Conservation (phyloP, 2,797 vertebrate genomes). For the Acropternis orthonyx region DNA sequence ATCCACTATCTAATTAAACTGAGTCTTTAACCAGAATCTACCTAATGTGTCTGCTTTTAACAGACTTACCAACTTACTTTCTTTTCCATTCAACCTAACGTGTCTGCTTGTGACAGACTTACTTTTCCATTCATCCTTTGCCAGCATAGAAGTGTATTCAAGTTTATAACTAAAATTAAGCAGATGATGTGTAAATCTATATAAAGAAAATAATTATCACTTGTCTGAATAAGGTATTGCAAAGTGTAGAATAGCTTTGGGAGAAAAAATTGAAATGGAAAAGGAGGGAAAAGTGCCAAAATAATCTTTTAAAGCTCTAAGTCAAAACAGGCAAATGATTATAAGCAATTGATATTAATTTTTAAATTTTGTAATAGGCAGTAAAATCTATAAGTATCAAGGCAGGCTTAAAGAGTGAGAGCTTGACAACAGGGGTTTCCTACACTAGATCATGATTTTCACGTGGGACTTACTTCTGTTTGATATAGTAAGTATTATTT, state of each 20-base stretch:
- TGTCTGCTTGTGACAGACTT: neutral
- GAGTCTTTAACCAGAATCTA: neutral
- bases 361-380: neutral
- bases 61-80: neutral
- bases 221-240: neutral
- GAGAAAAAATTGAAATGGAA: neutral
- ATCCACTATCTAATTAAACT: neutral
- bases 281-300: neutral
- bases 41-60: neutral
- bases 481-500: neutral
- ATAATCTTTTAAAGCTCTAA: neutral
- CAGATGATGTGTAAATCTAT: neutral
- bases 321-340: neutral
- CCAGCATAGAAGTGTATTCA: neutral
- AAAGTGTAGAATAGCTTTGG: neutral
- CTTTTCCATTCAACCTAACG: neutral
- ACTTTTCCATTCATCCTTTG: neutral
- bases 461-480: neutral
- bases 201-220: neutral
- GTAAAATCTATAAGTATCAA: neutral
- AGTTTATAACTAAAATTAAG: neutral
- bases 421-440: neutral
- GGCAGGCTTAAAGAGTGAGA: neutral
- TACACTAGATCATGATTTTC: neutral
- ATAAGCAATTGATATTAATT: neutral